A percentile compares a stretch with the other conserved stretches of the same genome.
Evolutionary conservation across 2,113 vertebrate species (phyloP).

Genomic region (Sisor rabdophorus): DNA sequence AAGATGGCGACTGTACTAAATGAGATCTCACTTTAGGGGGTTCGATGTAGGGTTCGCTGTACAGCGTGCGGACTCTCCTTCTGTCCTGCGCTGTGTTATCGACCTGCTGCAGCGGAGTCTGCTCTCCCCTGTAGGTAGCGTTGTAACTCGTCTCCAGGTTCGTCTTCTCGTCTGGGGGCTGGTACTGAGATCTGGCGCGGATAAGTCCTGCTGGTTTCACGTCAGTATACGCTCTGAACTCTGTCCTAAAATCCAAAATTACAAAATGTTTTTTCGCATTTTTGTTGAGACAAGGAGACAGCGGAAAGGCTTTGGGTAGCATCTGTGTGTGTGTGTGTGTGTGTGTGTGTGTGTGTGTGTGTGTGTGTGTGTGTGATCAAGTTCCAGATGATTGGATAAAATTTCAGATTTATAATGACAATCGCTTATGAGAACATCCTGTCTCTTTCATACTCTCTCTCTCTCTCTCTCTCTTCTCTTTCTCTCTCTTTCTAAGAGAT

Average conservation of each 20-base stretch:
- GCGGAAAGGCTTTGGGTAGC: background rate
- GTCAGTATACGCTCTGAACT: slow-evolving; percentile 89
- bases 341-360: background rate
- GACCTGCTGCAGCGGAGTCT: slow-evolving; percentile 64
- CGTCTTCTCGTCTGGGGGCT: slow-evolving; percentile 82
- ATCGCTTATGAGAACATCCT: background rate
- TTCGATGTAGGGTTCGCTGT: slow-evolving; percentile 87
- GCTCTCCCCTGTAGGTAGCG: slow-evolving; percentile 81
- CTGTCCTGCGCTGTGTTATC: slow-evolving; percentile 85
- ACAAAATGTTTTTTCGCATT: background rate
- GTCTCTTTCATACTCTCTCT: background rate
- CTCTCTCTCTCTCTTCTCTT: background rate
- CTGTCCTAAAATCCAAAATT: slow-evolving; percentile 71
- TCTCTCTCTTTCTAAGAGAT: background rate
- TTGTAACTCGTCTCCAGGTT: slow-evolving; percentile 91
- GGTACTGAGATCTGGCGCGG: slow-evolving; percentile 85
- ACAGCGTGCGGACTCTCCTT: slow-evolving; percentile 93
- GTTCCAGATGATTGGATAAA: background rate
- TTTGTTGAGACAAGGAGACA: background rate
- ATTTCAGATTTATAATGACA: background rate
- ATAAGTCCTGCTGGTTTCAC: slow-evolving; percentile 84
- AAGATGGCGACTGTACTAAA: background rate
- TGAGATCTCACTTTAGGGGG: slow-evolving; percentile 75
- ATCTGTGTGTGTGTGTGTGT: too few species aligned
- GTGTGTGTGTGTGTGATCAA: background rate